These are phyloP conservation scores for Chironomus riparius DNA, from an alignment of 2,888 invertebrate species.

Conservation along the genomic window DNA sequence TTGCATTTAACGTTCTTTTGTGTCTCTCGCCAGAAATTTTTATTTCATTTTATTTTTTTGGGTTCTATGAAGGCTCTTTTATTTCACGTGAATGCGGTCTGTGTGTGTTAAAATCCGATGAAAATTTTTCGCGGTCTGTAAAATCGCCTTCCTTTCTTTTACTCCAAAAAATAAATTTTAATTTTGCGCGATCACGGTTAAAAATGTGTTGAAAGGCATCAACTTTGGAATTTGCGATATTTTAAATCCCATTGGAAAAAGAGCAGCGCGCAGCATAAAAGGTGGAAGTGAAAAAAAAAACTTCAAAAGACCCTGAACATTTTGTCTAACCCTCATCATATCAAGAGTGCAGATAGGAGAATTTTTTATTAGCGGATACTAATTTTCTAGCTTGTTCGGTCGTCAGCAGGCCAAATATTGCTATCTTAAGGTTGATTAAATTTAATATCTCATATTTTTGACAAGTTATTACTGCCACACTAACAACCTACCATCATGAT, in stretches of 20 bases:
- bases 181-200: neutral
- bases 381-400: neutral
- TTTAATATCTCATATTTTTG: neutral
- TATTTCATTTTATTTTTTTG: too few species aligned
- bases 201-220: constrained; percentile 17
- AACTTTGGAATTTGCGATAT: neutral
- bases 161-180: neutral
- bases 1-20: constrained; percentile 1
- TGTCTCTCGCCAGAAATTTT: neutral
- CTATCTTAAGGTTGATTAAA: neutral
- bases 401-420: neutral
- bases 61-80: too few species aligned
- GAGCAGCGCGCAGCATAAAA: neutral
- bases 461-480: neutral
- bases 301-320: neutral
- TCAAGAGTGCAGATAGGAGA: neutral
- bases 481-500: too few species aligned
- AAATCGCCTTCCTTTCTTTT: neutral
- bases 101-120: neutral
- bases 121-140: constrained; percentile 10
- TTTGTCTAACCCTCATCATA: neutral
- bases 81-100: neutral
- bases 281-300: too few species aligned
- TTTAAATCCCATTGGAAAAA: neutral
- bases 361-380: neutral